phyloP scores from a whole-genome alignment of 2,888 invertebrate genomes.

The Plebejus anna region DNA sequence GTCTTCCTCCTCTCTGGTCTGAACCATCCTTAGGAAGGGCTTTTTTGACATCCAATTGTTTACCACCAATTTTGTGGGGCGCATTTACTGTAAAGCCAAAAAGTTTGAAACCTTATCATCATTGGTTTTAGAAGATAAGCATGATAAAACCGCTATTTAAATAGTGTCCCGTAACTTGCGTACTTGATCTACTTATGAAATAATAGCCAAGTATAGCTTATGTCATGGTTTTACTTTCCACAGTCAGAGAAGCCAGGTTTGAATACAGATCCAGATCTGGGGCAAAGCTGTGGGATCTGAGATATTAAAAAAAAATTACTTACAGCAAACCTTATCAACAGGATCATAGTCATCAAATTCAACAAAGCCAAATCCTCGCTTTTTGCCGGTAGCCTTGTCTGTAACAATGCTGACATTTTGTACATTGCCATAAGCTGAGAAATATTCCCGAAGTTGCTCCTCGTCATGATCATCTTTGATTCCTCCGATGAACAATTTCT shows the following conservation, averaged over 20 bases:
- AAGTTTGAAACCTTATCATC: not conserved
- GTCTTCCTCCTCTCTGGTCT: constrained; percentile 77
- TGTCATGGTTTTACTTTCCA: constrained; percentile 71
- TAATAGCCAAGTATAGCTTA: constrained; percentile 71
- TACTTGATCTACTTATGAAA: constrained; percentile 59
- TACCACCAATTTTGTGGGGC: constrained; percentile 91
- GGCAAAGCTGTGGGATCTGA: constrained; percentile 68
- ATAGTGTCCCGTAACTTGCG: constrained; percentile 69
- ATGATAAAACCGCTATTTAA: constrained; percentile 29
- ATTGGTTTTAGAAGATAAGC: not conserved
- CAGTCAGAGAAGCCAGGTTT: constrained; percentile 75
- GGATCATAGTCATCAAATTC: constrained; percentile 98
- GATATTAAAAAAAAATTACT: constrained; percentile 66
- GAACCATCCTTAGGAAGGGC: constrained; percentile 91
- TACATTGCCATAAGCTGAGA: constrained; percentile 90
- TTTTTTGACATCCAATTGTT: constrained; percentile 95
- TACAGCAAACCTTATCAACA: constrained; percentile 97
- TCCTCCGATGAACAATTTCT: constrained; percentile 97
- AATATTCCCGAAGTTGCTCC: constrained; percentile 91
- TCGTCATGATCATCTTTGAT: constrained; percentile 96
- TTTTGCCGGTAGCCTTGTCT: constrained; percentile 95
- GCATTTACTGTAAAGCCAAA: constrained; percentile 82
- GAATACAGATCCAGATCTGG: constrained; percentile 67
- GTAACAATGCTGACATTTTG: constrained; percentile 93
- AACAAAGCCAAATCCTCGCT: constrained; percentile 97